Evolutionary conservation across 2,888 invertebrate species (phyloP).

Genomic region (Callyntrura sp.): DNA sequence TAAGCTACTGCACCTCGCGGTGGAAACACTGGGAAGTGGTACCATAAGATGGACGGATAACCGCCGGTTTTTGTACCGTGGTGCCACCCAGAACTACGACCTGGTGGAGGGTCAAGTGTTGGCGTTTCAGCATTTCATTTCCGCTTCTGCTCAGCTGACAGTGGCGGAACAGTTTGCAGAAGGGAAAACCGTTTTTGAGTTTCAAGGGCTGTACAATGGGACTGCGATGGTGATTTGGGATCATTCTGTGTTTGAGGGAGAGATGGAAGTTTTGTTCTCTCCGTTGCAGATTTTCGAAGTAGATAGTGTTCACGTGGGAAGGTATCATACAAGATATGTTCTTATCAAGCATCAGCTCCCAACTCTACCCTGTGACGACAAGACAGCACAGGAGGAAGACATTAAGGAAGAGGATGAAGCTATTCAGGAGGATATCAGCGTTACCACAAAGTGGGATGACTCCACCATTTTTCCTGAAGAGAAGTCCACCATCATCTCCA

Average conservation of each 20-base stretch:
- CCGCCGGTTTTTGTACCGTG: slow-evolving; percentile 65
- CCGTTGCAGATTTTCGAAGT: slow-evolving; percentile 67
- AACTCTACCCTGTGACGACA: slow-evolving; percentile 40
- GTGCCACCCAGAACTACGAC: slow-evolving; percentile 27
- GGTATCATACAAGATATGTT: slow-evolving; percentile 73
- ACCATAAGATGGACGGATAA: slow-evolving; percentile 62
- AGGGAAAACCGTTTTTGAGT: slow-evolving; percentile 58
- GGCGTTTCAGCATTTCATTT: slow-evolving; percentile 72
- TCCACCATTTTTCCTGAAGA: too few relatives aligned
- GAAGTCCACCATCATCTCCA: too few relatives aligned
- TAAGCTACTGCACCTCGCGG: slow-evolving; percentile 69
- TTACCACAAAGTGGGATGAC: too few relatives aligned
- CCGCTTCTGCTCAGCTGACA: slow-evolving; percentile 62
- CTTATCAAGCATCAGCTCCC: slow-evolving; percentile 53
- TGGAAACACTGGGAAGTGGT: slow-evolving; percentile 54
- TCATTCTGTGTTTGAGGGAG: slow-evolving; percentile 59
- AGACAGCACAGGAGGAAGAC: too few relatives aligned
- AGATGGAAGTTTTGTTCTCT: slow-evolving; percentile 71
- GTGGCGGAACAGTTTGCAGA: slow-evolving; percentile 71
- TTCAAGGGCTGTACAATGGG: slow-evolving; percentile 67
- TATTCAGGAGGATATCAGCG: too few relatives aligned
- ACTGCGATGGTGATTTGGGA: slow-evolving; percentile 67
- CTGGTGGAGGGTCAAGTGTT: slow-evolving; percentile 68
- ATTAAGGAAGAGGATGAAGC: too few relatives aligned
- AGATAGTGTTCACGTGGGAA: slow-evolving; percentile 73